A percentile compares a stretch with the other conserved stretches of the same genome.
Conservation (phyloP, 2,888 invertebrate genomes). For the Heliconius ismenius region DNA sequence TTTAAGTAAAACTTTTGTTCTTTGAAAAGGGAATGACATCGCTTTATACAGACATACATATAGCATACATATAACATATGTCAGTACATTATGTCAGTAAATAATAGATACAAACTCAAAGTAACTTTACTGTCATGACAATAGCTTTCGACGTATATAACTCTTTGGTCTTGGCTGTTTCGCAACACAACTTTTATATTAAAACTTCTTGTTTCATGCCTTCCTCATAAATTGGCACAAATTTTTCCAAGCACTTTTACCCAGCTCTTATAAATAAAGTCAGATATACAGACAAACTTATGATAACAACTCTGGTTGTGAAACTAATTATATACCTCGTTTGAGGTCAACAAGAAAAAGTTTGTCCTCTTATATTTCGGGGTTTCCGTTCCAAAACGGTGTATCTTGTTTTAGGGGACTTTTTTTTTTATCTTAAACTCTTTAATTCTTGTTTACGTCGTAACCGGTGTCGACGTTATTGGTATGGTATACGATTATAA, state of each 20-base stretch:
- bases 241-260: constrained; percentile 23
- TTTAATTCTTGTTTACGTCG: too few species aligned
- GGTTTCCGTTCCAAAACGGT: not conserved
- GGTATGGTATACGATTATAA: too few species aligned
- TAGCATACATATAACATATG: too few species aligned
- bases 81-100: constrained; percentile 5
- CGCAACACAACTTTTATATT: constrained; percentile 39
- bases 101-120: constrained; percentile 6
- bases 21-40: not conserved
- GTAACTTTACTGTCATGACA: constrained; percentile 21
- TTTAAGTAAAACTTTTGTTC: too few species aligned
- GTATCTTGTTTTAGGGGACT: too few species aligned
- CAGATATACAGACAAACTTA: not conserved
- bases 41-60: not conserved
- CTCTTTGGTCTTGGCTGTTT: constrained; percentile 23
- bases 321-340: constrained; percentile 19
- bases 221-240: constrained; percentile 34
- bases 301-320: not conserved
- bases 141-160: constrained; percentile 1
- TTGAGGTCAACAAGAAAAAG: not conserved
- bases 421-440: too few species aligned
- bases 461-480: too few species aligned
- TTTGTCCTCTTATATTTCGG: not conserved
- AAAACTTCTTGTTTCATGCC: constrained; percentile 38
- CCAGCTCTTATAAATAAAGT: constrained; percentile 22